phyloP scores from a whole-genome alignment of 2,888 invertebrate genomes.

The Microplitis deprimator region DNA sequence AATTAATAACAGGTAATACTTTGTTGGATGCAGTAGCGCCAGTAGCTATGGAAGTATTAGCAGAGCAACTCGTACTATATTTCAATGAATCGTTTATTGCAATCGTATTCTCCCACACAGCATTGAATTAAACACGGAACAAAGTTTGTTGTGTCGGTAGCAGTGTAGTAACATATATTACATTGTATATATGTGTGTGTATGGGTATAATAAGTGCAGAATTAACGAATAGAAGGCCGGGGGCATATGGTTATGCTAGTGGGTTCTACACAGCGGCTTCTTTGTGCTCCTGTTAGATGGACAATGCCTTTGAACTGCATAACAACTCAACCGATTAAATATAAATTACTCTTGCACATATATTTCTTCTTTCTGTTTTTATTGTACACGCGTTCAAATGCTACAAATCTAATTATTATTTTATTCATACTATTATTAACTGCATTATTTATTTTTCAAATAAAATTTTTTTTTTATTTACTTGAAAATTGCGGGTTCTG shows the following conservation, averaged over 20 bases:
- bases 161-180: not conserved
- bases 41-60: slow-evolving; percentile 1
- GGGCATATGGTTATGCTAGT: slow-evolving; percentile 20
- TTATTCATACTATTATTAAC: not conserved
- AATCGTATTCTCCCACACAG: not conserved
- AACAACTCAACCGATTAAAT: slow-evolving; percentile 34
- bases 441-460: not conserved
- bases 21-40: slow-evolving; percentile 22
- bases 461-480: not conserved
- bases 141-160: not conserved
- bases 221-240: slow-evolving; percentile 17
- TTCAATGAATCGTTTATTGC: slow-evolving; percentile 36
- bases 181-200: not conserved
- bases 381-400: not conserved
- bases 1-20: slow-evolving; percentile 33
- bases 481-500: too few species aligned
- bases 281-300: slow-evolving; percentile 26
- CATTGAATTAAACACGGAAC: slow-evolving; percentile 12
- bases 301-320: slow-evolving; percentile 30
- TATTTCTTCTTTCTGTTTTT: slow-evolving; percentile 2
- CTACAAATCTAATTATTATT: slow-evolving; percentile 4
- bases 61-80: not conserved
- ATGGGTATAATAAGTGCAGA: not conserved
- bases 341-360: slow-evolving; percentile 26
- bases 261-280: slow-evolving; percentile 22